Conservation (phyloP, 2,888 invertebrate species). For the Tinea semifulvella region DNA sequence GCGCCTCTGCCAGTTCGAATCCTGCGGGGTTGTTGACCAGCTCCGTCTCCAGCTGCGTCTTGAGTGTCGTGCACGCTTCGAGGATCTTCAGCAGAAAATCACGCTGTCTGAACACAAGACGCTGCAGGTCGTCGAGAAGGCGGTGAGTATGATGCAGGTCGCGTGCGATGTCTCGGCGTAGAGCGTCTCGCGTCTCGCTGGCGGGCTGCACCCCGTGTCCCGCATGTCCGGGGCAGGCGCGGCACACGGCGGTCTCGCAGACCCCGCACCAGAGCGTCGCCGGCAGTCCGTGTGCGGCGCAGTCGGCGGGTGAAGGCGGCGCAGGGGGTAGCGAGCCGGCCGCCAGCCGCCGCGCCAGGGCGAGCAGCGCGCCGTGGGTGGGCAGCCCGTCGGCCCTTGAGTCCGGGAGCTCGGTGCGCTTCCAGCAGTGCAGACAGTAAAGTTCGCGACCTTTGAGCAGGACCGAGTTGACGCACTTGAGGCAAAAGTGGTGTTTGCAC, state of each 20-base stretch:
- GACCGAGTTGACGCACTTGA: constrained; percentile 75
- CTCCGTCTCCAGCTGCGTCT: constrained; percentile 79
- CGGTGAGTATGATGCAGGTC: constrained; percentile 72
- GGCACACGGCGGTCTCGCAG: constrained; percentile 71
- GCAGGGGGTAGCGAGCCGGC: constrained; percentile 20
- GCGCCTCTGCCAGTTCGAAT: constrained; percentile 72
- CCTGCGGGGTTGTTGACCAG: constrained; percentile 73
- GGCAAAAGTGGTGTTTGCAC: constrained; percentile 81
- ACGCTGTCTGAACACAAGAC: constrained; percentile 74
- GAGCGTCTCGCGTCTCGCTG: constrained; percentile 72
- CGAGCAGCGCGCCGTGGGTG: constrained; percentile 73
- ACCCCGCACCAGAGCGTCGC: constrained; percentile 75
- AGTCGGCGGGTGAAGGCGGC: constrained; percentile 46
- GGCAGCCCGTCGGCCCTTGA: constrained; percentile 73
- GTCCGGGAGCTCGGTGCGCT: constrained; percentile 74
- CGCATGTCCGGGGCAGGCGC: constrained; percentile 73
- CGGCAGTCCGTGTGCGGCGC: constrained; percentile 78
- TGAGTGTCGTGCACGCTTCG: constrained; percentile 77
- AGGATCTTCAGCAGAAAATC: constrained; percentile 78
- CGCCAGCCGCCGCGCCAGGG: constrained; percentile 57
- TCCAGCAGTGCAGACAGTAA: constrained; percentile 79
- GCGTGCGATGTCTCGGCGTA: constrained; percentile 65
- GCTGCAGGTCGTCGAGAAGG: constrained; percentile 77
- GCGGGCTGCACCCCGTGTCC: constrained; percentile 75
- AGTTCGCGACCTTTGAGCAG: constrained; percentile 74